A percentile compares a stretch with the other conserved stretches of the same genome.
Conservation (phyloP, 2,113 vertebrate species). For the Brachyistius frenatus region DNA sequence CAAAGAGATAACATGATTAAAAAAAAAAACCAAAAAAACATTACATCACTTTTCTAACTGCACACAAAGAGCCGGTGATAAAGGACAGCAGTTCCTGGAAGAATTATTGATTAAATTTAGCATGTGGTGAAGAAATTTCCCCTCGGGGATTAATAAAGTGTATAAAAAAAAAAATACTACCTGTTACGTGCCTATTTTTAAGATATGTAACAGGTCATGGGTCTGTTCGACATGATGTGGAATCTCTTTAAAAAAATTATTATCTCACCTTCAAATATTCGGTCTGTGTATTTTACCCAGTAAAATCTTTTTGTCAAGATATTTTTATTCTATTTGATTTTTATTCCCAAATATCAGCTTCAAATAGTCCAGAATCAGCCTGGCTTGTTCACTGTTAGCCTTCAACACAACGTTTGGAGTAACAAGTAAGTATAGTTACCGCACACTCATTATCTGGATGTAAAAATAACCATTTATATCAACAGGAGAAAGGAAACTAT, state of each 20-base stretch:
- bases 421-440: not conserved
- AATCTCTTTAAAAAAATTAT: not conserved
- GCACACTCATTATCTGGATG: too few relatives aligned
- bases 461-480: too few relatives aligned
- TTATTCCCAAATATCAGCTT: not conserved
- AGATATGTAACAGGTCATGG: not conserved
- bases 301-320: too few relatives aligned
- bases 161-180: not conserved
- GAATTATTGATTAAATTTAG: conserved; percentile 4
- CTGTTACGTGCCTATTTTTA: not conserved
- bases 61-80: not conserved
- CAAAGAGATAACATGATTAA: conserved; percentile 8
- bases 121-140: too few relatives aligned
- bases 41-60: too few relatives aligned
- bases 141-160: too few relatives aligned
- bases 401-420: not conserved
- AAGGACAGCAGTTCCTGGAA: not conserved
- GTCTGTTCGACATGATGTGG: not conserved
- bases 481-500: too few relatives aligned
- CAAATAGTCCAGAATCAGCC: not conserved
- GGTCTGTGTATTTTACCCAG: not conserved
- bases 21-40: too few relatives aligned
- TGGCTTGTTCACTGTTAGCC: not conserved
- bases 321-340: not conserved
- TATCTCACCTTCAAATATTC: not conserved